Conservation (phyloP, 1,140 invertebrate species). For the Neomicropteryx cornuta region DNA sequence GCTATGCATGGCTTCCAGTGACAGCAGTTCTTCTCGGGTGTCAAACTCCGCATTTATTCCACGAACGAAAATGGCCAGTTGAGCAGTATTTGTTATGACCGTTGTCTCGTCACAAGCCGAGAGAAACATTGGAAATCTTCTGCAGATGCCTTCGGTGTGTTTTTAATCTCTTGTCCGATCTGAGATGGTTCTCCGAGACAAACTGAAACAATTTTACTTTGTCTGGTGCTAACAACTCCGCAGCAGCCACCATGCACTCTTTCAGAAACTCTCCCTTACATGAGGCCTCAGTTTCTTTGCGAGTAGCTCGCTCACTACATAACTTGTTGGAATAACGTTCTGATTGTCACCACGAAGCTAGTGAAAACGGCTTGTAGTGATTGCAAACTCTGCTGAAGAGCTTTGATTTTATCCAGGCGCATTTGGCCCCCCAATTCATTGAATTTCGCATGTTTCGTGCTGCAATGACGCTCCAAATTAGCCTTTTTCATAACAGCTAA, state of each 20-base stretch:
- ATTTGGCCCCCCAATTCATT: not conserved
- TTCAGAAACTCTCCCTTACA: constrained; percentile 22
- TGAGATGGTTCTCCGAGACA: constrained; percentile 20
- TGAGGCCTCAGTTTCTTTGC: constrained; percentile 20
- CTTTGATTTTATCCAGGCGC: not conserved
- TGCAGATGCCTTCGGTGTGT: constrained; percentile 13
- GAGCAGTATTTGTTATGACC: constrained; percentile 20
- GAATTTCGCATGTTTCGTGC: not conserved
- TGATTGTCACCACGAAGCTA: not conserved
- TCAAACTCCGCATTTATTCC: constrained; percentile 19
- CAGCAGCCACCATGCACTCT: constrained; percentile 18
- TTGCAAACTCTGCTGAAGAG: not conserved
- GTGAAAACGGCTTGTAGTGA: not conserved
- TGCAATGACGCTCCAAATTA: not conserved
- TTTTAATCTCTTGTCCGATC: constrained; percentile 18
- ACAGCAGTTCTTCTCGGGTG: constrained; percentile 20
- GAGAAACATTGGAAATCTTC: constrained; percentile 19
- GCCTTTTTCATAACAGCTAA: not conserved
- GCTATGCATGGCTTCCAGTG: constrained; percentile 17
- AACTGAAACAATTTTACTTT: constrained; percentile 16
- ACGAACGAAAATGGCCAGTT: constrained; percentile 21
- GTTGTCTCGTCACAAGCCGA: constrained; percentile 22
- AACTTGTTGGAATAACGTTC: constrained; percentile 8
- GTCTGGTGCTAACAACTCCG: constrained; percentile 18
- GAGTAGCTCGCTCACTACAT: constrained; percentile 16